A percentile compares a stretch with the other conserved stretches of the same genome.
phyloP scores from a whole-genome alignment of 2,888 invertebrate species.

The Pedicia rivosa region DNA sequence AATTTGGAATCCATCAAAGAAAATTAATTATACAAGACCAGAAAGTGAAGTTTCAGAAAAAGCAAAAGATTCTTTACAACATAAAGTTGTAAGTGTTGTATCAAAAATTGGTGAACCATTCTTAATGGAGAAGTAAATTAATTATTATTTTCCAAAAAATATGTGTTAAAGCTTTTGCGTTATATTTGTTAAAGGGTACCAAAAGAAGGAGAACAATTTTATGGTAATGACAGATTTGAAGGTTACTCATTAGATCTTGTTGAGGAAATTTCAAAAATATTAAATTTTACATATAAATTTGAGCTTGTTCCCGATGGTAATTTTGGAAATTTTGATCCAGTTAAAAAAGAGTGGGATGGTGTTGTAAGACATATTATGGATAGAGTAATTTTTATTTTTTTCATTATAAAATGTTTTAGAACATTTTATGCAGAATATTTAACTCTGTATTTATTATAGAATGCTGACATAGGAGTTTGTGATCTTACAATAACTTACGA shows the following conservation, averaged over 20 bases:
- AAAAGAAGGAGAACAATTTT: slow-evolving; percentile 38
- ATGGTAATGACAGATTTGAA: slow-evolving; percentile 64
- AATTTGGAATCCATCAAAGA: slow-evolving; percentile 24
- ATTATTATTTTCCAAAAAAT: no score
- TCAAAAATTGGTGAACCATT: slow-evolving; percentile 64
- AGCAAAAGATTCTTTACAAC: slow-evolving; percentile 25
- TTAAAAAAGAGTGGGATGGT: slow-evolving; percentile 65
- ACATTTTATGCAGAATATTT: no score
- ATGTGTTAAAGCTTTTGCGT: no score
- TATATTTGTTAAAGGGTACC: slow-evolving; percentile 24
- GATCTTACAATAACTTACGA: slow-evolving; percentile 91
- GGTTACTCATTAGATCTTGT: slow-evolving; percentile 88
- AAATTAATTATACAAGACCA: slow-evolving; percentile 21
- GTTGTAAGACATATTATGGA: slow-evolving; percentile 60
- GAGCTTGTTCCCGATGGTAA: slow-evolving; percentile 51
- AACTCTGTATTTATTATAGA: slow-evolving; percentile 51
- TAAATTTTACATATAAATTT: slow-evolving; percentile 54
- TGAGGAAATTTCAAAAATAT: slow-evolving; percentile 52
- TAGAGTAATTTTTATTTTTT: slow-evolving; percentile 37
- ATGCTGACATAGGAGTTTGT: slow-evolving; percentile 88
- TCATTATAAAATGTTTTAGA: slow-evolving; percentile 64
- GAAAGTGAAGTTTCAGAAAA: slow-evolving; percentile 42
- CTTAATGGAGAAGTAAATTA: slow-evolving; percentile 38
- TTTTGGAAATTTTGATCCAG: slow-evolving; percentile 52
- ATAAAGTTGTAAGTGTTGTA: slow-evolving; percentile 49